Base-by-base conservation (phyloP, 2,797 vertebrate species). In the Chaetodon trifasciatus region DNA sequence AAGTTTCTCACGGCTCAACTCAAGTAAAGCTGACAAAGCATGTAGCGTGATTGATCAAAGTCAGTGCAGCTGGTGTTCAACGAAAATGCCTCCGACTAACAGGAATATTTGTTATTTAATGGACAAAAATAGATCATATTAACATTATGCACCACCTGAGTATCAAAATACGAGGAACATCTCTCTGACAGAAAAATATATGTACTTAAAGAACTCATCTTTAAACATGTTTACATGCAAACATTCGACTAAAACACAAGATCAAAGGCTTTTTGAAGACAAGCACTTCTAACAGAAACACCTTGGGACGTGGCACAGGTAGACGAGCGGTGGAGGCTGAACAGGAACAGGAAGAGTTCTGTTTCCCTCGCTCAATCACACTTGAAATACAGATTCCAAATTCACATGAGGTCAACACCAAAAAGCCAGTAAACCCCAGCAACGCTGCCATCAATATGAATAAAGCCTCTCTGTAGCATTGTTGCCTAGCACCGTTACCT, bases 321-420 rank as follows among this genome's bases (percentile, higher is more conserved):
- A n/a, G 9, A 35, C 53, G 53, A 68, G 52, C 40, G 9, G 35
- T 8, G 39, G 28, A 47, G 57, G 44, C 5, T 35, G 47, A 85
- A 17, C 13, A 49, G 39, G 19, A 52, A 53, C 11, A 46, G 4
- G 61, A 74, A 68, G 56, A 7, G 67, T 72, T 65, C 50, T 21
- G 28, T 72, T 72, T 39, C 40, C 21, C 23, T 60, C 35, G 19
- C 50, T 74, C 56, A 37, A 32, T 81, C 50, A 53, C 19, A 63
- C 65, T 80, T 74, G 19, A 83, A 70, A 72, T 63, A 56, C 17
- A 40, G 37, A 65, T 67, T 66, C 9, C 39, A 65, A 56, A 78
- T 67, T 32, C 12, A 40, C 53, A 65, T 23, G 62, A 88, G 67
- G 74, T 86, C 69, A 74, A 67, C 23, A 39, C 23, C 19, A 44